A percentile compares a stretch with the other conserved stretches of the same genome.
These are phyloP conservation scores for Nibea coibor DNA, from an alignment of 2,113 vertebrate genomes.

Conservation along the genomic window DNA sequence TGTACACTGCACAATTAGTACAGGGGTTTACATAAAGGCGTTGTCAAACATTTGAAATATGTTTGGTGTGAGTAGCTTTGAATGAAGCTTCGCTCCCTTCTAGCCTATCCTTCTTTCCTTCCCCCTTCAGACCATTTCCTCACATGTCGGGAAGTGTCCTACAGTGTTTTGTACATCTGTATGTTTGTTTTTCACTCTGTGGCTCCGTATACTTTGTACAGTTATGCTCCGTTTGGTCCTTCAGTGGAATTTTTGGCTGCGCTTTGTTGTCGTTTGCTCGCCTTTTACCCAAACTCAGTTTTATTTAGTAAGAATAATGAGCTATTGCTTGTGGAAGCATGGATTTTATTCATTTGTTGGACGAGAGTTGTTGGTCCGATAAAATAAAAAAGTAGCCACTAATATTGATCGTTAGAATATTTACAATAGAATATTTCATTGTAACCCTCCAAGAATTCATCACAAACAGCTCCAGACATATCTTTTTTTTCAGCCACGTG, in stretches of 20 bases:
- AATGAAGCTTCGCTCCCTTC: neutral
- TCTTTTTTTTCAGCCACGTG: neutral
- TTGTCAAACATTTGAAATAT: neutral
- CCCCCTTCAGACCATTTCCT: neutral
- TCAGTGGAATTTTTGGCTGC: neutral
- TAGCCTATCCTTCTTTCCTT: too few relatives aligned
- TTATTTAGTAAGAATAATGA: neutral
- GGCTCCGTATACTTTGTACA: neutral
- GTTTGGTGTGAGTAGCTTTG: neutral
- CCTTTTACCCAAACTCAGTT: neutral
- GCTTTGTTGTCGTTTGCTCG: neutral
- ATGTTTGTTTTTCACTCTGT: neutral
- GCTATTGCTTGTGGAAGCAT: neutral
- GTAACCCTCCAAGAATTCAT: neutral
- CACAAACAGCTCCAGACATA: neutral
- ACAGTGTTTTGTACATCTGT: neutral
- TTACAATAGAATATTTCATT: neutral
- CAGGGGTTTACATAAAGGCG: neutral
- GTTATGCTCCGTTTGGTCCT: neutral
- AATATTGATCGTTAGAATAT: too few relatives aligned
- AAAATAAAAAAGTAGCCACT: neutral
- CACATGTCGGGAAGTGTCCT: neutral
- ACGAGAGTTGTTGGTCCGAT: neutral
- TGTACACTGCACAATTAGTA: neutral
- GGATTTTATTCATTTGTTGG: neutral